Base-by-base conservation (phyloP, 2,888 invertebrate species). In the Eupeodes latifasciatus region DNA sequence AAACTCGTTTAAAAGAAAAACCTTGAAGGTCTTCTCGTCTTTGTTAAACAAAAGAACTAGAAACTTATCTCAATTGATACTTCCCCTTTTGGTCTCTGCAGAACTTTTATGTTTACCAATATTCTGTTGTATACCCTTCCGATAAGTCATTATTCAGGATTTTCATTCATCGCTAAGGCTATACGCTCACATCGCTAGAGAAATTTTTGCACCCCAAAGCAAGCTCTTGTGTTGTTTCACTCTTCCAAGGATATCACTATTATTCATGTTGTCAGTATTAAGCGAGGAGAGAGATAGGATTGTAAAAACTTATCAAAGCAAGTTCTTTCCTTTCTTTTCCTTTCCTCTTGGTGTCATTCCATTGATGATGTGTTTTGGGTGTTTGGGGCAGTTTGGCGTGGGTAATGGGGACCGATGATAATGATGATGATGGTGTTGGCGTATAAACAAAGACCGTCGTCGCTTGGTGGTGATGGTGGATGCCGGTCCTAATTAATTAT, bases 121-220 rank as follows among this genome's bases (percentile, higher is more conserved):
- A 27, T 27, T 27, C 27, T 27, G 27, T 3, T 51, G n/a, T 61
- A 53, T 16, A 51, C 79, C 79, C 64, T 79, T 74, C 66, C 59
- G 51, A 80, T 84, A 84, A 76, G 80, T 83, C 87, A 84, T 84
- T 84, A 83, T 84, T 83, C 87, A 83, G 87, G 83, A 83, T 36
- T 82, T 87, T 64, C 66, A 80, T 80, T 83, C 80, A 74, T n/a
- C 44, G n/a, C 9, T 49, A 10, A 36, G 61, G 75, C 27, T 27
- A 27, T 27, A 27, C 27, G 27, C 27, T 27, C 27, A 27, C 27
- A 27, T 27, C 27, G 27, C 27, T 27, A 27, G 27, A 27, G 27
- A 27, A 27, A 66, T 81, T 66, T 66, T 66, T 55, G 62, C 67
- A 59, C 44, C 40, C 69, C 67, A 62, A 81, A 81, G 85, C 81